These are phyloP conservation scores for Chaenodraco wilsoni DNA, from an alignment of 2,797 vertebrate species.

Conservation along the genomic window DNA sequence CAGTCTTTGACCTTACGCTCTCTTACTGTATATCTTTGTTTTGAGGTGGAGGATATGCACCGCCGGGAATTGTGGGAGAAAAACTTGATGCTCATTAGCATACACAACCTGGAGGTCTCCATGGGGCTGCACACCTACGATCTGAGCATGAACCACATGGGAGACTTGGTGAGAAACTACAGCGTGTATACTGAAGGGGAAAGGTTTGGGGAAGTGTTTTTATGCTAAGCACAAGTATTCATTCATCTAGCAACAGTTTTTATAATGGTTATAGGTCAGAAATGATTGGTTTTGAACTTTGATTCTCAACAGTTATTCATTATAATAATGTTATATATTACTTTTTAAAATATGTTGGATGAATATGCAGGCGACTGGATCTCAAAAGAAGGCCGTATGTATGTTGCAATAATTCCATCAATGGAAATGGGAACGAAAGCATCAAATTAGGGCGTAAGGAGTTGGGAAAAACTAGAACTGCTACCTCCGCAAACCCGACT, in stretches of 20 bases:
- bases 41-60: constrained; percentile 82
- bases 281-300: constrained; percentile 2
- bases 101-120: constrained; percentile 92
- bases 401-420: no score
- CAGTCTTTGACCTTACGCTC: rapidly evolving
- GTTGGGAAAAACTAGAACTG: no score
- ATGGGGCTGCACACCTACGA: constrained; percentile 90
- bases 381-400: background rate
- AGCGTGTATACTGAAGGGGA: background rate
- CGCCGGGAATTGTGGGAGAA: constrained; percentile 90
- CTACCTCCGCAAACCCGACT: no score
- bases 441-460: no score
- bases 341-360: background rate
- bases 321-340: background rate
- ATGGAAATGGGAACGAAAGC: no score
- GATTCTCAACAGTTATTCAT: background rate
- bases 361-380: background rate
- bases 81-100: constrained; percentile 85
- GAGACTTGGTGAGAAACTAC: constrained; percentile 85
- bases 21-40: background rate
- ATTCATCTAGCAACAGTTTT: background rate
- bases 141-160: constrained; percentile 91
- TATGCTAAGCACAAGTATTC: background rate
- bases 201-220: background rate
- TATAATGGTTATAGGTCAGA: background rate